Base-by-base conservation (phyloP, 2,113 vertebrate species). In the Myrmophylax atrothorax region DNA sequence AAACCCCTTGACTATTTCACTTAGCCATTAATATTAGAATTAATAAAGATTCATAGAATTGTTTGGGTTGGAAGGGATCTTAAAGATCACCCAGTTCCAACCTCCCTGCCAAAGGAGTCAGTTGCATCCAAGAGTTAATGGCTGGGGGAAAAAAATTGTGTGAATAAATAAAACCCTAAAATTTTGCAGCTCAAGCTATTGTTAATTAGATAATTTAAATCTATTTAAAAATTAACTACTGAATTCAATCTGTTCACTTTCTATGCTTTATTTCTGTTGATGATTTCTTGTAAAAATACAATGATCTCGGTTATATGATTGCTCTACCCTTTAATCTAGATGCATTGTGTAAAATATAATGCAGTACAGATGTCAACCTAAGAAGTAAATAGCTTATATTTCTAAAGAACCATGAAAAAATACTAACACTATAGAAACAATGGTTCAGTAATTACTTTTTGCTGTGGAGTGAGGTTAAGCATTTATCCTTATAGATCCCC, bases 401-500 rank as follows among this genome's bases (percentile, higher is more conserved):
- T 98, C 98, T 97, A 96, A 98, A 98, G 97, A 98, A 95, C 96
- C 70, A 81, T 97, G 94, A 97, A 98, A 98, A 98, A 97, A 97
- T 97, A 97, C 98, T 97, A 98, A 98, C 97, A 87, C 85, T 97
- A 92, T 96, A 98, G 98, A 98, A 98, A 98, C 98, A 98, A 98
- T 98, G 93, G 89, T 84, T 96, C 96, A 68, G 97, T 98, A 98
- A 98, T 98, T 98, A 98, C 97, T 98, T 98, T 98, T 97, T 97
- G 96, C 97, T 95, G 89, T 96, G 94, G 89, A 98, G 94, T 97
- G 94, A 97, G 95, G 97, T 97, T 97, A 97, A 90, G 95, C 98
- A 98, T 98, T 98, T 98, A 98, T 98, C 97, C 97, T 98, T 96
- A 97, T 97, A 97, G 97, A 98, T 94, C 87, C 96, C 80, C 98